phyloP scores from a whole-genome alignment of 2,113 vertebrate genomes.

The Pteropus alecto region DNA sequence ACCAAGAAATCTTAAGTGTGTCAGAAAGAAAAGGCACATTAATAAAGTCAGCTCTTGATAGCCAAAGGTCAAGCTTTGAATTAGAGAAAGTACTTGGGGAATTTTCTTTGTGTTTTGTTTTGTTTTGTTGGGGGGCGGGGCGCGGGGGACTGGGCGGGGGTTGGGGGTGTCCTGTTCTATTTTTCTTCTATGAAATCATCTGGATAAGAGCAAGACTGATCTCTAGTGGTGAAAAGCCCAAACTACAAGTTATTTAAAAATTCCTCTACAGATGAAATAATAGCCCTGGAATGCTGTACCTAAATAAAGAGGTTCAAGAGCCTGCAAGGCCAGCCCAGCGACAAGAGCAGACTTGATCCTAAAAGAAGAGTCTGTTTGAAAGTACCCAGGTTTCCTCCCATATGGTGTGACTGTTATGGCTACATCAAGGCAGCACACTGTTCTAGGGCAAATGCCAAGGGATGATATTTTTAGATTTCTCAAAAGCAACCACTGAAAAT shows the following conservation, averaged over 20 bases:
- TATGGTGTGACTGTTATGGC: constrained; percentile 19
- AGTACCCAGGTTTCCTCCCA: constrained; percentile 20
- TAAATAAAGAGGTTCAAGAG: constrained; percentile 3
- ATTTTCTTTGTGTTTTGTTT: constrained; percentile 19
- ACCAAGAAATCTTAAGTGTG: neutral
- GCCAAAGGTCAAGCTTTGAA: constrained; percentile 52
- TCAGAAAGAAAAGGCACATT: neutral
- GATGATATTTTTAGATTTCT: constrained; percentile 60
- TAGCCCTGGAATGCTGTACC: constrained; percentile 10
- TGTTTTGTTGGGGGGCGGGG: neutral
- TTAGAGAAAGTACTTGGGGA: neutral
- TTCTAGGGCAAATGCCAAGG: constrained; percentile 61
- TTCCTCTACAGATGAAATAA: neutral
- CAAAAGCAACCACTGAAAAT: constrained; percentile 58
- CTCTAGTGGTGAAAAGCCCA: constrained; percentile 86
- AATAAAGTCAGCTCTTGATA: neutral
- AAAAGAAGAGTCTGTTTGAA: constrained; percentile 50
- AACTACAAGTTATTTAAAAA: constrained; percentile 56
- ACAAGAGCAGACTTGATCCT: constrained; percentile 1
- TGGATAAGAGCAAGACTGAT: constrained; percentile 90
- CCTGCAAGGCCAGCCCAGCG: neutral
- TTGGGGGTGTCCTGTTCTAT: neutral
- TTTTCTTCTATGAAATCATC: neutral
- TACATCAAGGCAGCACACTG: neutral
- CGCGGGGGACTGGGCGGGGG: too few relatives aligned